Evolutionary conservation across 2,888 invertebrate genomes (phyloP).

Genomic region (Papilio elwesi): DNA sequence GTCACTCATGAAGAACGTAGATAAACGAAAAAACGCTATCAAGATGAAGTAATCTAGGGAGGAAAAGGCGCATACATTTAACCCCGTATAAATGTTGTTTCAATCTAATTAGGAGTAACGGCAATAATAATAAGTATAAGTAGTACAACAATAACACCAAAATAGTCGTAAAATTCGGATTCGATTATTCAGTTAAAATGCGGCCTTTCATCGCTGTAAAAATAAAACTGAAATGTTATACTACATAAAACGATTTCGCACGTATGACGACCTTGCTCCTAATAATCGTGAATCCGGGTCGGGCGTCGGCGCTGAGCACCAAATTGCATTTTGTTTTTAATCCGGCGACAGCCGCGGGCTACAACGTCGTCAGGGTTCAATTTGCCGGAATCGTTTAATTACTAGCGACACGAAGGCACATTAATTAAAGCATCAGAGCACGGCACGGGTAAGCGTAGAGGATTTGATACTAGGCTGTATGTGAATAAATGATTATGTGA

Average conservation of each 20-base stretch:
- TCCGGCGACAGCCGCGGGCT: slow-evolving; percentile 66
- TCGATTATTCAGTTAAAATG: neutral
- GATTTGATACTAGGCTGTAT: slow-evolving; percentile 71
- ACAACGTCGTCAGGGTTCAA: slow-evolving; percentile 70
- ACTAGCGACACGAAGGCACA: slow-evolving; percentile 78
- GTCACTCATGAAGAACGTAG: too few relatives aligned
- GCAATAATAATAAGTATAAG: too few relatives aligned
- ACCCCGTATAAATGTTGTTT: too few relatives aligned
- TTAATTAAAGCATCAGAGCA: slow-evolving; percentile 82
- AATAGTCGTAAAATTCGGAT: neutral
- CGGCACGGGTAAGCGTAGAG: slow-evolving; percentile 64
- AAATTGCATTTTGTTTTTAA: slow-evolving; percentile 81
- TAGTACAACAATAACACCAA: too few relatives aligned
- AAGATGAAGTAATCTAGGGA: too few relatives aligned
- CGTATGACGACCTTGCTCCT: slow-evolving; percentile 48
- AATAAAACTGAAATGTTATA: slow-evolving; percentile 4
- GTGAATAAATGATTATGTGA: slow-evolving; percentile 69
- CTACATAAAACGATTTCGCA: slow-evolving; percentile 17
- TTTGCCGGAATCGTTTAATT: slow-evolving; percentile 81
- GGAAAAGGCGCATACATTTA: too few relatives aligned
- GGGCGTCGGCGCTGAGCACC: slow-evolving; percentile 54
- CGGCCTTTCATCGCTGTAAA: neutral
- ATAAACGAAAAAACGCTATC: too few relatives aligned
- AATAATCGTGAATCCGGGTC: slow-evolving; percentile 56
- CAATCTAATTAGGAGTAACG: too few relatives aligned